Evolutionary conservation across 2,113 vertebrate genomes (phyloP).

Genomic region (Thamnaconus septentrionalis): DNA sequence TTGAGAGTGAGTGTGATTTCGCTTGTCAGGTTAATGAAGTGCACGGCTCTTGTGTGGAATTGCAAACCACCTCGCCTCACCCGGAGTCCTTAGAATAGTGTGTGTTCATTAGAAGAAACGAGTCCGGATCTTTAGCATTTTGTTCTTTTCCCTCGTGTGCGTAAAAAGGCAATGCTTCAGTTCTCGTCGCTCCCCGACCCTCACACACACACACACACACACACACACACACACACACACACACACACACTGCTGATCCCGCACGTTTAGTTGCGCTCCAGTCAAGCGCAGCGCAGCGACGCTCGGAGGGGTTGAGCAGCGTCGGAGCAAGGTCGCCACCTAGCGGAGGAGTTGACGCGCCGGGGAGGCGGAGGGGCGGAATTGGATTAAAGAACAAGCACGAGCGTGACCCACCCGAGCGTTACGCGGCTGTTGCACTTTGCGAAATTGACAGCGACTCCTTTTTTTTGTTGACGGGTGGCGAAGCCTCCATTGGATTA

Average conservation of each 20-base stretch:
- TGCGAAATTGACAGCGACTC: conserved; percentile 42
- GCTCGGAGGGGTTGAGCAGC: conserved; percentile 23
- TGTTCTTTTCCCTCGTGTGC: background rate
- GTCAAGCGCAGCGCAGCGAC: conserved; percentile 40
- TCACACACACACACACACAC: no score
- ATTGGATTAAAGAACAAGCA: conserved; percentile 68
- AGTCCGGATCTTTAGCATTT: background rate
- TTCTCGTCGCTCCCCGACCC: conserved; percentile 14
- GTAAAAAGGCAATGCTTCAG: conserved; percentile 26
- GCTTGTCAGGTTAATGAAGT: background rate
- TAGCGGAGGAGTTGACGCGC: conserved; percentile 50
- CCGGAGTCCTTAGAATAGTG: background rate
- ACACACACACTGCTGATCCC: conserved; percentile 32
- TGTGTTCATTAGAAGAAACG: background rate
- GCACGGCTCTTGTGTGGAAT: background rate
- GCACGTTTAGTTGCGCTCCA: conserved; percentile 38
- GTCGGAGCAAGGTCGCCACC: conserved; percentile 66
- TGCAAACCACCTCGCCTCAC: background rate
- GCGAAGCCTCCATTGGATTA: conserved; percentile 44
- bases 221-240: no score
- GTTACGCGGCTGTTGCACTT: conserved; percentile 60
- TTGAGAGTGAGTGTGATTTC: background rate
- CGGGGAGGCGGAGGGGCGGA: conserved; percentile 21
- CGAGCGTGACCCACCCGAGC: conserved; percentile 26
- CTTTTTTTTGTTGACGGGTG: conserved; percentile 9